phyloP scores from a whole-genome alignment of 2,888 invertebrate genomes.

The Cremastobaeus sp. region DNA sequence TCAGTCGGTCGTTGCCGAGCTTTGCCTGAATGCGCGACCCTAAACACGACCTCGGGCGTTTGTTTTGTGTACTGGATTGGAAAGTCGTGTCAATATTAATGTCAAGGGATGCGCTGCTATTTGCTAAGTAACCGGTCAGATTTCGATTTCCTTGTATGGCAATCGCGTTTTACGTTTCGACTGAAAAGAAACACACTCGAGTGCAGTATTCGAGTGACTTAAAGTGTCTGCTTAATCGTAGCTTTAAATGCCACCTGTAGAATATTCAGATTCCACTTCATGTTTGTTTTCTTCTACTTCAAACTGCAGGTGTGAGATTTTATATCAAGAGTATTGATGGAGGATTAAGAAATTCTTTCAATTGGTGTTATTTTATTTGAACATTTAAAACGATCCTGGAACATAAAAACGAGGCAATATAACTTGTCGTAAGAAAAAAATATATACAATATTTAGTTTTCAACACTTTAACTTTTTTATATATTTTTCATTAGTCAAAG shows the following conservation, averaged over 20 bases:
- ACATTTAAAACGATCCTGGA: no score
- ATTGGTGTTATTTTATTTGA: no score
- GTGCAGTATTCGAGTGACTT: no score
- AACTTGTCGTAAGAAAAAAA: no score
- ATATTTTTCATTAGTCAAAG: no score
- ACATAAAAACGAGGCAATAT: no score
- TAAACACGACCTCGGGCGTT: constrained; percentile 37
- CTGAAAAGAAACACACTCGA: no score
- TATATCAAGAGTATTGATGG: constrained; percentile 21
- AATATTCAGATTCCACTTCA: constrained; percentile 34
- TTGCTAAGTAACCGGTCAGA: constrained; percentile 29
- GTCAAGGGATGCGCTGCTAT: constrained; percentile 3
- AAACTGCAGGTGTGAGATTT: constrained; percentile 25
- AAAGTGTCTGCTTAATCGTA: constrained; percentile 26
- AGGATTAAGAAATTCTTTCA: no score
- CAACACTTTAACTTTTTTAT: no score
- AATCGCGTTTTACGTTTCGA: constrained; percentile 1
- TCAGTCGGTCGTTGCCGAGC: constrained; percentile 66
- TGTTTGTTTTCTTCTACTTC: constrained; percentile 12
- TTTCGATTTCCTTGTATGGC: background rate
- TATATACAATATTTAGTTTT: no score
- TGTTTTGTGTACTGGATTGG: constrained; percentile 21
- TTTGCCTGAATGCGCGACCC: constrained; percentile 33
- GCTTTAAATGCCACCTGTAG: constrained; percentile 47
- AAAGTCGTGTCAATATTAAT: constrained; percentile 23